Conservation (phyloP, 2,113 vertebrate genomes). For the Lepus timidus region DNA sequence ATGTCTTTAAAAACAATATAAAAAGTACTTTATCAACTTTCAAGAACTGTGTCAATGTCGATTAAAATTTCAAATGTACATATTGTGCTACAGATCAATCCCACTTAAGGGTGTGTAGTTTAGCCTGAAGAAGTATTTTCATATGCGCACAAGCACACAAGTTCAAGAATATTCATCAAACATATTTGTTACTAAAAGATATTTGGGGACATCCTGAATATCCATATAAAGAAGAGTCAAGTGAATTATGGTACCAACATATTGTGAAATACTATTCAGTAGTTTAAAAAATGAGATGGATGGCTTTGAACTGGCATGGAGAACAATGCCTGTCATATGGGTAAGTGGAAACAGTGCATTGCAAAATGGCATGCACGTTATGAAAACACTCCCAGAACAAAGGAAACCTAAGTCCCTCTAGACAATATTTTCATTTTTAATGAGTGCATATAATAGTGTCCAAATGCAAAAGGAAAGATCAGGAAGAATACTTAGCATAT, state of each 20-base stretch:
- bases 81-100: not conserved
- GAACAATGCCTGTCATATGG: not conserved
- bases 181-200: not conserved
- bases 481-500: not conserved
- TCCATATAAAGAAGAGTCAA: not conserved
- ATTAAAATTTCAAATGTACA: not conserved
- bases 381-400: slow-evolving; percentile 1
- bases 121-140: not conserved
- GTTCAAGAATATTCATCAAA: not conserved
- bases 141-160: not conserved
- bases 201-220: not conserved
- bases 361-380: not conserved
- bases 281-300: not conserved
- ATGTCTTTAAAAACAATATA: too few relatives aligned
- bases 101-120: not conserved
- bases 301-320: not conserved
- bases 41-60: not conserved
- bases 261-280: not conserved
- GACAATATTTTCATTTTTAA: slow-evolving; percentile 15
- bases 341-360: slow-evolving; percentile 6
- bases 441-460: not conserved
- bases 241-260: not conserved
- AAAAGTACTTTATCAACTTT: not conserved
- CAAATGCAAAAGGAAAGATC: not conserved
- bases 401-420: not conserved